Evolutionary conservation across 2,113 vertebrate species (phyloP), one percentile per base, ranked within the genome.

Genomic region (Struthio camelus): DNA sequence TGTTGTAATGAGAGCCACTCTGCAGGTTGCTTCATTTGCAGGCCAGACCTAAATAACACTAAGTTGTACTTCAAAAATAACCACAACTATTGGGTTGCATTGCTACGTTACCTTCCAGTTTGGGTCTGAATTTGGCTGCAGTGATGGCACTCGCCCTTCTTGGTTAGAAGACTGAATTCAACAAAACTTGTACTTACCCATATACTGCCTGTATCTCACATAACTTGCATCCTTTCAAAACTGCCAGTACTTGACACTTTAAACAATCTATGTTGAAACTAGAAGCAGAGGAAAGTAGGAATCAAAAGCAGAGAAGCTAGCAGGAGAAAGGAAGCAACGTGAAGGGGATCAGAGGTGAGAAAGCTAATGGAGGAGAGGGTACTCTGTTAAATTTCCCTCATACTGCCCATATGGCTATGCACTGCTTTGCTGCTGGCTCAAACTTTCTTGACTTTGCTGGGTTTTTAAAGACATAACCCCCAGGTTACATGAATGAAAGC

Each of bases 361-460:
- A 88, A 78, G 54, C 4, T 40, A 59, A 54, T 15, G 25, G 80
- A n/a, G 20, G n/a, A 91, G 32, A 50, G 14, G 5, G 10, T 59
- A 34, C 6, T 53, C 40, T 30, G 15, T 24, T 78, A 71, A 59
- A 80, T 14, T 66, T 64, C n/a, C 50, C 56, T 69, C 38, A 54
- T 9, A 58, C 19, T 82, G 44, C 9, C 24, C 27, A 15, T 9
- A 34, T 32, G 42, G 15, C 10, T 80, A 27, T 40, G 40, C 4
- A 5, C 9, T 40, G 13, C 30, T 89, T 53, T 86, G 62, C 36
- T 85, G 44, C 14, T 87, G n/a, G 38, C 6, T 69, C 0, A 4
- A 6, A 38, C 0, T 0, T 10, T 17, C 17, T 62, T 2, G 0
- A 4, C 11, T 9, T 46, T 88, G 62, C 62, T 66, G 8, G 16